These are phyloP conservation scores for Bovichtus variegatus DNA, from an alignment of 2,797 vertebrate species.

Conservation along the genomic window DNA sequence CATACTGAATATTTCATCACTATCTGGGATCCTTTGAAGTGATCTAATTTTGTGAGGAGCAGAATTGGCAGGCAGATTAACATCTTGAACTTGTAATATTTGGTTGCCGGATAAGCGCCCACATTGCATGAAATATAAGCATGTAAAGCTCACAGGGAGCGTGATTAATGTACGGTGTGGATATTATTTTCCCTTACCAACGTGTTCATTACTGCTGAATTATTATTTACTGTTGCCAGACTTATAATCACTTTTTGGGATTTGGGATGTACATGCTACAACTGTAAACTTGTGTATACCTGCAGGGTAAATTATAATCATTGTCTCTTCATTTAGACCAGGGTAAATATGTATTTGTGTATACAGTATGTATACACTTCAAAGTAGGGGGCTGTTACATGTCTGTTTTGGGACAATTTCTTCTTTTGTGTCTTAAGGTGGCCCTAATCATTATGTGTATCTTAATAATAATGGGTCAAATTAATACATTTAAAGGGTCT, in stretches of 20 bases:
- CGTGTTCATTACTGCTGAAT: conserved; percentile 38
- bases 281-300: background rate
- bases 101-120: conserved; percentile 49
- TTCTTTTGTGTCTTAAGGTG: background rate
- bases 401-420: background rate
- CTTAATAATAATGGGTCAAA: background rate
- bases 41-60: conserved; percentile 46
- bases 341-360: background rate
- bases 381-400: background rate
- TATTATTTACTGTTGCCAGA: conserved; percentile 11
- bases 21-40: conserved; percentile 62
- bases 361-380: too few species aligned
- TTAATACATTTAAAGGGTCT: background rate
- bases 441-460: background rate
- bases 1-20: conserved; percentile 44
- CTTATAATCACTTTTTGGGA: background rate
- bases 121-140: conserved; percentile 53
- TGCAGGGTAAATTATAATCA: background rate
- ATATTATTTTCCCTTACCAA: conserved; percentile 18
- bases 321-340: background rate
- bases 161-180: conserved; percentile 25
- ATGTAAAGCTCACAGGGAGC: conserved; percentile 22
- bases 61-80: conserved; percentile 53
- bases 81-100: conserved; percentile 57
- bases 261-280: background rate